Percentiles rank a stretch among this genome's conserved stretches.
phyloP scores from a whole-genome alignment of 2,797 vertebrate species.

The Sebastes minor region DNA sequence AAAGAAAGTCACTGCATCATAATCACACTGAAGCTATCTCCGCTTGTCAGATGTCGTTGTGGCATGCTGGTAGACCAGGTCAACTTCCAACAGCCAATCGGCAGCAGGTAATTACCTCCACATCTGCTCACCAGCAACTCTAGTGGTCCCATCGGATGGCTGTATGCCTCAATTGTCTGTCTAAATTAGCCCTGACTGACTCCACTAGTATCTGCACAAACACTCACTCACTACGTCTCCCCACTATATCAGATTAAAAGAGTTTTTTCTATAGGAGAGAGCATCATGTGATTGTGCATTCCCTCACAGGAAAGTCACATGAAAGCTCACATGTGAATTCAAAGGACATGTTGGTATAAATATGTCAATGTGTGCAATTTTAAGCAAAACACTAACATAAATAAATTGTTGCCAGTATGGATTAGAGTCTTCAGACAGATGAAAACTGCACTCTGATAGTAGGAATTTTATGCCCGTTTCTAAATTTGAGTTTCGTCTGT shows the following conservation, averaged over 20 bases:
- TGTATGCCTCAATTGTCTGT: background rate
- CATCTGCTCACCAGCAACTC: constrained; percentile 27
- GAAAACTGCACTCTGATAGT: background rate
- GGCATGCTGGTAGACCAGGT: background rate
- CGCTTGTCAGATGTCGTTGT: background rate
- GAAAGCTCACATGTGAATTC: background rate
- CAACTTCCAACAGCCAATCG: constrained; percentile 15
- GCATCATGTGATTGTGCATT: background rate
- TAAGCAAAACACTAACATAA: background rate
- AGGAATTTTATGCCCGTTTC: background rate
- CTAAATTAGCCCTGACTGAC: constrained; percentile 1
- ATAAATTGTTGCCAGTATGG: background rate
- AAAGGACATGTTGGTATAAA: background rate
- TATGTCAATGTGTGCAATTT: background rate
- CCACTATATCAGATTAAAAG: background rate
- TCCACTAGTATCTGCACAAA: background rate
- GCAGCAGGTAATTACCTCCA: constrained; percentile 35
- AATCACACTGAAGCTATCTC: background rate
- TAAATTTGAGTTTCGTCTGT: background rate
- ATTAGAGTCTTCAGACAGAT: background rate
- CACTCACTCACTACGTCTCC: background rate
- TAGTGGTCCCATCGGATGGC: constrained; percentile 5
- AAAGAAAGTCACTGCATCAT: background rate
- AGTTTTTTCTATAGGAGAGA: background rate
- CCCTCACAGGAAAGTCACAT: background rate